Conservation (phyloP, 2,888 invertebrate species). For the Chrysopilus asiliformis region DNA sequence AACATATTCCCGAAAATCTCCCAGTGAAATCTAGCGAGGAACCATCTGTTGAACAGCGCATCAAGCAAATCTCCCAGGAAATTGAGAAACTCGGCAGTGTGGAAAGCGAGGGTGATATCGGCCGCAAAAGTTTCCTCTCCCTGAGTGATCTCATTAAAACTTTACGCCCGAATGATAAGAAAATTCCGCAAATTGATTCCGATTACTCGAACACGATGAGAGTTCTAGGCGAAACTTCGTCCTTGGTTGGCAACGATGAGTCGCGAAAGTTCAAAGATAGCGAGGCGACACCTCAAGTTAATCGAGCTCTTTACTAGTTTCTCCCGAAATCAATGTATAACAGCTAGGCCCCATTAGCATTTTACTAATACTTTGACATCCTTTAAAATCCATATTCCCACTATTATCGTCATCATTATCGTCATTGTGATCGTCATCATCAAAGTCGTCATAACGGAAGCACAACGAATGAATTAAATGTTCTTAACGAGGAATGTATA, state of each 20-base stretch:
- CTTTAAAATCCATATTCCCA: no score
- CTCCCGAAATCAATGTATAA: no score
- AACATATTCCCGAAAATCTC: not conserved
- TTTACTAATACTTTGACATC: no score
- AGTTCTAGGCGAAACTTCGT: slow-evolving; percentile 31
- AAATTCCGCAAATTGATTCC: slow-evolving; percentile 35
- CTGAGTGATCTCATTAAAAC: slow-evolving; percentile 34
- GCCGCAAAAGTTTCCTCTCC: slow-evolving; percentile 33
- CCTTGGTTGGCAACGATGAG: slow-evolving; percentile 17
- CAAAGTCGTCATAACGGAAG: no score
- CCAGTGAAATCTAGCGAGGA: slow-evolving; percentile 15
- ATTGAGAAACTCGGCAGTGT: slow-evolving; percentile 28
- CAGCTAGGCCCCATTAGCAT: no score
- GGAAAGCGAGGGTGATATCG: slow-evolving; percentile 24
- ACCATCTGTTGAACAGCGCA: slow-evolving; percentile 31
- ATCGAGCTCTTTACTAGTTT: slow-evolving; percentile 7
- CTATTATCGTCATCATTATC: no score
- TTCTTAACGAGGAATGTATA: slow-evolving; percentile 12
- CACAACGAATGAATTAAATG: slow-evolving; percentile 4
- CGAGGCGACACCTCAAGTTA: slow-evolving; percentile 4
- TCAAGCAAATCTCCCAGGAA: slow-evolving; percentile 33
- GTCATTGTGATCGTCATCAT: no score
- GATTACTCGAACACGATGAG: slow-evolving; percentile 36
- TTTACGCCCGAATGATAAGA: slow-evolving; percentile 32
- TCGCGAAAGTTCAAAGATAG: slow-evolving; percentile 13